These are phyloP conservation scores for Circaetus cinerascens DNA, from an alignment of 2,113 vertebrate genomes.

Conservation along the genomic window DNA sequence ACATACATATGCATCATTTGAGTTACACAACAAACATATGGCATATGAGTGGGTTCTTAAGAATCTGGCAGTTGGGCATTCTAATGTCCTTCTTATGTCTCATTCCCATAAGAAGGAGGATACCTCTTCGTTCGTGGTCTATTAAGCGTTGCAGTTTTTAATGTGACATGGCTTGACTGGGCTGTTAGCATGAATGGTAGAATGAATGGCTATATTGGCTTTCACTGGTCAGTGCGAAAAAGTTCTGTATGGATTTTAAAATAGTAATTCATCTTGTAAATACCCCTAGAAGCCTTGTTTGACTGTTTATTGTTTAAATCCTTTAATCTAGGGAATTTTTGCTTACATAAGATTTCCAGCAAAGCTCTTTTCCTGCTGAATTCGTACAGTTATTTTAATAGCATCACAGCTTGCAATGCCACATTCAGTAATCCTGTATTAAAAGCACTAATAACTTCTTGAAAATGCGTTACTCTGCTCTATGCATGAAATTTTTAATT, in stretches of 20 bases:
- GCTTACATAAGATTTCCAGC: background rate
- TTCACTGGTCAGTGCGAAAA: background rate
- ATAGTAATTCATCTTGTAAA: background rate
- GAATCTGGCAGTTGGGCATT: background rate
- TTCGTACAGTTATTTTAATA: background rate
- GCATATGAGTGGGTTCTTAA: background rate
- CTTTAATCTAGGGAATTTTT: background rate
- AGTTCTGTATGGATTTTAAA: background rate
- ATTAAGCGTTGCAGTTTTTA: background rate
- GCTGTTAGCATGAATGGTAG: background rate
- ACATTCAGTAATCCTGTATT: background rate
- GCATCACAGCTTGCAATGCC: background rate
- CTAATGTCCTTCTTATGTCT: background rate
- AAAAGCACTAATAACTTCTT: background rate
- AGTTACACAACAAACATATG: background rate
- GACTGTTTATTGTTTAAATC: background rate
- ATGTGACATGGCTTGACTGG: background rate
- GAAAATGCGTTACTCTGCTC: background rate
- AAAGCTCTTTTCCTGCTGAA: background rate
- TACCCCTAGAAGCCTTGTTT: background rate
- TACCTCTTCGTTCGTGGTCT: fast-evolving
- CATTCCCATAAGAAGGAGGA: background rate
- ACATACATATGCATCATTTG: background rate
- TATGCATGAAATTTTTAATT: background rate
- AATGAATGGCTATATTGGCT: background rate